A percentile compares a stretch with the other conserved stretches of the same genome.
Conservation (phyloP, 2,797 vertebrate species). For the Tadarida brasiliensis region DNA sequence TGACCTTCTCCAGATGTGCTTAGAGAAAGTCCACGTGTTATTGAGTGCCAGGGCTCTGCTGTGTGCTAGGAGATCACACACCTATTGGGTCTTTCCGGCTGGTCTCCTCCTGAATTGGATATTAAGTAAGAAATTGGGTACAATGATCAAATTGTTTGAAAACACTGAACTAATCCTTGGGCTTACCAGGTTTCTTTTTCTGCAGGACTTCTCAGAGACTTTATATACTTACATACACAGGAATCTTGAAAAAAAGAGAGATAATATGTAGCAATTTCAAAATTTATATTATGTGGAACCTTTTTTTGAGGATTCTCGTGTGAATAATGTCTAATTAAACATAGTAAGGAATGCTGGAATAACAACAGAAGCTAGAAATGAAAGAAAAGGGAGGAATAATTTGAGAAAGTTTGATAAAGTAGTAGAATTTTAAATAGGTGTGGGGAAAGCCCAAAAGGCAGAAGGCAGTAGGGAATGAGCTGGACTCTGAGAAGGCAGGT, state of each 20-base stretch:
- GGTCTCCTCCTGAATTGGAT: neutral
- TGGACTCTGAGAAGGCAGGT: neutral
- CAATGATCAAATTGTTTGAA: neutral
- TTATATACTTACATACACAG: neutral
- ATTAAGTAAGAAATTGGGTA: neutral
- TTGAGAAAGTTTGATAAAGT: neutral
- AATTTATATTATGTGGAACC: neutral
- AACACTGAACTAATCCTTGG: neutral
- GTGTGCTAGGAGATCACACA: neutral
- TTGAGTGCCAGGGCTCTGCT: neutral
- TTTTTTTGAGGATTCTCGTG: neutral
- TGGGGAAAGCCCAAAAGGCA: neutral
- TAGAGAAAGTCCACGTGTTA: neutral
- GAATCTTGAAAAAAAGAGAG: neutral
- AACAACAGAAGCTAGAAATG: neutral
- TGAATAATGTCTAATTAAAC: slow-evolving; percentile 8
- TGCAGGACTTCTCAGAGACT: neutral
- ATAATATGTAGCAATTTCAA: neutral
- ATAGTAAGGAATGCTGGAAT: neutral
- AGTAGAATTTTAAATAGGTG: neutral
- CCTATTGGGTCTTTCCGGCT: neutral
- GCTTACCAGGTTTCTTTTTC: neutral
- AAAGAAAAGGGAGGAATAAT: neutral
- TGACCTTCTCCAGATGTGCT: neutral
- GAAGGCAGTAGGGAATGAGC: neutral